Evolutionary conservation across 2,113 vertebrate genomes (phyloP), one percentile per base, ranked within the genome.

Genomic region (Lampris megalopsis): DNA sequence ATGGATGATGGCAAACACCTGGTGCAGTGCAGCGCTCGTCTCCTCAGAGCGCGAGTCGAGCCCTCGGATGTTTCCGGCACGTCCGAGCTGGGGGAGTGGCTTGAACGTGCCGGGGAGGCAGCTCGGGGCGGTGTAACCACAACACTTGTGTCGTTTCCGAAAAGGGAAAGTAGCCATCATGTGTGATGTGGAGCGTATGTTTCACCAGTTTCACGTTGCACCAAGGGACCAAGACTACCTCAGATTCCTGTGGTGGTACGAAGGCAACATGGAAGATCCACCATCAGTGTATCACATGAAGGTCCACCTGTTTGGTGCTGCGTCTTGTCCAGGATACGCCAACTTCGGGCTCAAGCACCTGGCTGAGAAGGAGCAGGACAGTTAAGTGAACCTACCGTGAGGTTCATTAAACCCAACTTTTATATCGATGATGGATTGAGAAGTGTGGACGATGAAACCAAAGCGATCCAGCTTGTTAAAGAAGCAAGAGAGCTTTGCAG

Each of bases 281-380:
- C 24, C 24, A 24, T 65, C n/a, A 2, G 42, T 50, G 6, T 50
- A 65, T 49, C 9, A 53, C 3, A 71, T 65, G 53, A 71, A n/a
- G 2, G 67, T 64, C 2, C 75, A 77, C 13, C 35, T 58, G 24
- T 70, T 77, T 48, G 74, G 59, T 4, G 60, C 60, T 64, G 52
- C 62, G 10, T 78, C 68, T 11, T 66, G 53, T 2, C 50, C 53
- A 8, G 62, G 59, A 42, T 68, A n/a, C 24, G 8, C 59, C 38
- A 75, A 80, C 40, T 69, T 68, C 60, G 50, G 62, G 5, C 58
- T 74, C 5, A 80, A 74, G 36, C 11, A 64, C 60, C 43, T 74
- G 8, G 64, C 77, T 36, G 3, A 3, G 40, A 63, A 9, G 71
- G 58, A 3, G 40, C 63, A 9, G 71, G 58, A 11, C 61, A 43